A percentile compares a stretch with the other conserved stretches of the same genome.
Evolutionary conservation across 1,140 invertebrate genomes (phyloP).

Genomic region (Drosophila nannoptera): DNA sequence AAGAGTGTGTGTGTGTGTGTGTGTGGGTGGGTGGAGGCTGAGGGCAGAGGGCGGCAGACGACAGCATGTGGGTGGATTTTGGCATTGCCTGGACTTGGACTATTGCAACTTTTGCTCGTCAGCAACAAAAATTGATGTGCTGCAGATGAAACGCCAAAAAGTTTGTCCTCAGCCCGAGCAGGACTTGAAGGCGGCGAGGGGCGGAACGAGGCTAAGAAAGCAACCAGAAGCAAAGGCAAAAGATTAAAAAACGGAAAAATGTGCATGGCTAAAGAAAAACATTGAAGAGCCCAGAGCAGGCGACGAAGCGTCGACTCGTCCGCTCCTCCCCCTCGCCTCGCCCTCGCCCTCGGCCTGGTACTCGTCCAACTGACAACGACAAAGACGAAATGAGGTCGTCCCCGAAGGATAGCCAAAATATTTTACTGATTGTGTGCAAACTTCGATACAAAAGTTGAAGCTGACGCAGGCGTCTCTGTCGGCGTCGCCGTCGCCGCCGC

Average conservation of each 20-base stretch:
- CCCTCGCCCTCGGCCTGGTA: not conserved
- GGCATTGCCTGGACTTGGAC: conserved; percentile 42
- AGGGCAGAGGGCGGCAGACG: not conserved
- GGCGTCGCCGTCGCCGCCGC: conserved; percentile 30
- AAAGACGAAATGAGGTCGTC: conserved; percentile 75
- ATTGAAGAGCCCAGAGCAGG: conserved; percentile 50
- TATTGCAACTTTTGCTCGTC: conserved; percentile 77
- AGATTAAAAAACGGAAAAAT: conserved; percentile 76
- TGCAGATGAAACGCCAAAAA: conserved; percentile 78
- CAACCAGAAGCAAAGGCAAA: conserved; percentile 62
- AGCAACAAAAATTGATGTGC: conserved; percentile 78
- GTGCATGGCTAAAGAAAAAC: conserved; percentile 70
- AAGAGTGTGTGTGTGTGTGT: not conserved
- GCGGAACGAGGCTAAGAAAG: conserved; percentile 52
- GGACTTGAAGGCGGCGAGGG: conserved; percentile 1
- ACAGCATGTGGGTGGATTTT: conserved; percentile 17
- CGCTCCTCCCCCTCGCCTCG: not conserved
- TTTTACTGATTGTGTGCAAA: conserved; percentile 78
- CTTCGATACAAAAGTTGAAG: conserved; percentile 70
- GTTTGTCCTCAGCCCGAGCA: conserved; percentile 64
- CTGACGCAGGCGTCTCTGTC: conserved; percentile 9
- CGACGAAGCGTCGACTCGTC: conserved; percentile 42
- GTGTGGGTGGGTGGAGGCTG: not conserved
- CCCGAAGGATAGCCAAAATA: conserved; percentile 76
- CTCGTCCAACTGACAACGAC: conserved; percentile 43